phyloP scores from a whole-genome alignment of 2,888 invertebrate genomes.

The Protonemura montana region DNA sequence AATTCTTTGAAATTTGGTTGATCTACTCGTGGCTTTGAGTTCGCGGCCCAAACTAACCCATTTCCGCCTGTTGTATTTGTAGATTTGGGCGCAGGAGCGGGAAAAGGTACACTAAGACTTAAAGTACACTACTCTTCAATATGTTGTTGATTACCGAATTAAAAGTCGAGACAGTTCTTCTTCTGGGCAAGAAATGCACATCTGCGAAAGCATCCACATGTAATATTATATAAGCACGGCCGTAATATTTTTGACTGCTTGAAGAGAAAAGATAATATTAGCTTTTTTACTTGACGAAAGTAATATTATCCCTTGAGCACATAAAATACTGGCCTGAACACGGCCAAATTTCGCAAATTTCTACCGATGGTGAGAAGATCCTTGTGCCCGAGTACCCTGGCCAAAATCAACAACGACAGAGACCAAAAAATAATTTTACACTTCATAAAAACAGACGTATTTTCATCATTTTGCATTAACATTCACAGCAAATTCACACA shows the following conservation, averaged over 20 bases:
- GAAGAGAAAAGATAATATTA: not conserved
- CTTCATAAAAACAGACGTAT: not conserved
- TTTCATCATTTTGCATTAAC: not conserved
- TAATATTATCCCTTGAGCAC: not conserved
- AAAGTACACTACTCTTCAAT: too few species aligned
- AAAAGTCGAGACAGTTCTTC: too few species aligned
- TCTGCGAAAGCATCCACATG: not conserved
- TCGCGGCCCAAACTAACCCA: too few species aligned
- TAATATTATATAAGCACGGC: not conserved
- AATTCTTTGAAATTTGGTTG: too few species aligned
- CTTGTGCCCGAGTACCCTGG: not conserved
- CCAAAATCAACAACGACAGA: not conserved
- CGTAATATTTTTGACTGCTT: not conserved
- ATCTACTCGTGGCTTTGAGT: too few species aligned
- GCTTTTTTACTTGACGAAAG: not conserved
- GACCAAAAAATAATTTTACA: not conserved
- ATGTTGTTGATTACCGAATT: too few species aligned
- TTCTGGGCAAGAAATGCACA: too few species aligned
- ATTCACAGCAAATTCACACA: not conserved
- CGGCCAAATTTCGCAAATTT: not conserved
- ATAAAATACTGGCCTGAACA: not conserved
- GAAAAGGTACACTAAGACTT: too few species aligned
- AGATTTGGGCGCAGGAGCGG: too few species aligned
- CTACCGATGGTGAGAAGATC: not conserved
- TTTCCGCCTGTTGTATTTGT: too few species aligned